Evolutionary conservation across 2,888 invertebrate genomes (phyloP).

Genomic region (Eristalis tenax): DNA sequence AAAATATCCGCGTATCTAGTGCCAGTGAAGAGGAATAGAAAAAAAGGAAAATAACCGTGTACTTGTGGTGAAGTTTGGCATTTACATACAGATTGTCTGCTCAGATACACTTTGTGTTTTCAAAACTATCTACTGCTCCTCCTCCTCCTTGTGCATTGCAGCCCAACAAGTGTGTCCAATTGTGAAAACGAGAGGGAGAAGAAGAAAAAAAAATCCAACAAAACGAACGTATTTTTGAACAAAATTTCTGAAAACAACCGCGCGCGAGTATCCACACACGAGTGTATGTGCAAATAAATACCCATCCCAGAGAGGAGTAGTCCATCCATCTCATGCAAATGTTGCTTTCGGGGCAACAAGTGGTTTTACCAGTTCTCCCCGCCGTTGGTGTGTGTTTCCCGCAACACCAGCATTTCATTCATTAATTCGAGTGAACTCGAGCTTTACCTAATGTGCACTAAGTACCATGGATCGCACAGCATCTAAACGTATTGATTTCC

Average conservation of each 20-base stretch:
- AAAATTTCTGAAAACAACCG: neutral
- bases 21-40: conserved; percentile 19
- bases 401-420: conserved; percentile 53
- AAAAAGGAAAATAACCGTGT: neutral
- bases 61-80: neutral
- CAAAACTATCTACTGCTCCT: conserved; percentile 19
- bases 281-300: neutral
- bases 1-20: conserved; percentile 20
- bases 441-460: conserved; percentile 31
- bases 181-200: too few relatives aligned
- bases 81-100: conserved; percentile 12
- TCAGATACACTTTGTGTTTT: conserved; percentile 46
- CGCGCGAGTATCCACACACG: neutral
- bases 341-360: conserved; percentile 60
- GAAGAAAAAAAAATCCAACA: neutral
- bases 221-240: neutral
- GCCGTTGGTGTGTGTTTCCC: conserved; percentile 26
- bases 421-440: conserved; percentile 30
- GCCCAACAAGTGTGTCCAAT: conserved; percentile 67
- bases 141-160: conserved; percentile 14
- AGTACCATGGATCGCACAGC: conserved; percentile 74
- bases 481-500: conserved; percentile 75
- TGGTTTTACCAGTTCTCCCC: conserved; percentile 66
- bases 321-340: conserved; percentile 48
- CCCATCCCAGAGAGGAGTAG: neutral